Conservation (phyloP, 1,140 invertebrate species). For the Zaprionus camerounensis region DNA sequence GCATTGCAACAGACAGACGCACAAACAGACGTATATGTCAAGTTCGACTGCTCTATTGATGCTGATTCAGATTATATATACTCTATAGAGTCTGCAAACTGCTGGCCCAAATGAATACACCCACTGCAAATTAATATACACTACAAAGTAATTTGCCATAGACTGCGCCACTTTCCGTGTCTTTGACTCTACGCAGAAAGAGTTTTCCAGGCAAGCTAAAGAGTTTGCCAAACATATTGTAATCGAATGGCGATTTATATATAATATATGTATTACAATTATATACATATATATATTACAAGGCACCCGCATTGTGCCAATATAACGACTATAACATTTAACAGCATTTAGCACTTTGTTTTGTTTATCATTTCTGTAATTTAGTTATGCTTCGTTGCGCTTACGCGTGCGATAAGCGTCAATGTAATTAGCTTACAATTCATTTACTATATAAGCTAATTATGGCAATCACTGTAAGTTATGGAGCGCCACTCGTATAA, state of each 20-base stretch:
- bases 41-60: too few species aligned
- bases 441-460: slow-evolving; percentile 15
- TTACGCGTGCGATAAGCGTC: slow-evolving; percentile 56
- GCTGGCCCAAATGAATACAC: too few species aligned
- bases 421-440: slow-evolving; percentile 51
- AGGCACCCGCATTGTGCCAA: background rate
- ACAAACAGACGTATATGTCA: too few species aligned
- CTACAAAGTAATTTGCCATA: background rate
- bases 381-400: slow-evolving; percentile 54
- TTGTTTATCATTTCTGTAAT: slow-evolving; percentile 43
- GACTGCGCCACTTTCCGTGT: background rate
- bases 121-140: too few species aligned
- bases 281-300: too few species aligned
- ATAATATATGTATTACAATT: too few species aligned
- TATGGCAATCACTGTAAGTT: background rate
- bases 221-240: background rate
- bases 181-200: background rate
- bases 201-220: background rate
- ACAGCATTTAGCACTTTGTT: slow-evolving; percentile 59
- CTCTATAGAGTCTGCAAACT: too few species aligned
- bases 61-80: too few species aligned
- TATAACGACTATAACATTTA: slow-evolving; percentile 40
- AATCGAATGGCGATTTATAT: too few species aligned
- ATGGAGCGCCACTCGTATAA: background rate
- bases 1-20: too few species aligned